A percentile compares a stretch with the other conserved stretches of the same genome.
These are phyloP conservation scores for Cremastobaeus sp. DNA, from an alignment of 2,888 invertebrate genomes.

Conservation along the genomic window DNA sequence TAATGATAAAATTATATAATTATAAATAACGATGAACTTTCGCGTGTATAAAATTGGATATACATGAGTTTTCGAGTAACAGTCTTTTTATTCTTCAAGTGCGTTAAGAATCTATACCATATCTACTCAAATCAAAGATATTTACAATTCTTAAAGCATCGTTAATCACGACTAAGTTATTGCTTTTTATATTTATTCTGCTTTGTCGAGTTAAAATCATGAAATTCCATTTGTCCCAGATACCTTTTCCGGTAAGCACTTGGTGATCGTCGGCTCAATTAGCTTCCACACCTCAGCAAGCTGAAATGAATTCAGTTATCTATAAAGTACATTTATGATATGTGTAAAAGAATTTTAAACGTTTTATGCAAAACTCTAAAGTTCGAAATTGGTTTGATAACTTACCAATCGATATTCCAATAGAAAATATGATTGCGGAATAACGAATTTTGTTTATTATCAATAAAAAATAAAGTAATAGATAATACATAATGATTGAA, in stretches of 20 bases:
- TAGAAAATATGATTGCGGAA: not conserved
- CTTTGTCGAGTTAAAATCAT: constrained; percentile 64
- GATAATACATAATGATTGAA: not conserved
- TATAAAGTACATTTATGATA: not conserved
- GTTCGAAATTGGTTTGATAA: not conserved
- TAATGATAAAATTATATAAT: constrained; percentile 27
- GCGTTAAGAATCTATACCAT: constrained; percentile 12
- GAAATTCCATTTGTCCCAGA: constrained; percentile 68
- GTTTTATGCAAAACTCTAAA: not conserved
- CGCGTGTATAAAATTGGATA: constrained; percentile 2
- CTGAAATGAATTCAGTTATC: constrained; percentile 72
- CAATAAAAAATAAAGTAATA: not conserved
- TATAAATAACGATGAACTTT: constrained; percentile 24
- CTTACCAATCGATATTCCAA: constrained; percentile 20
- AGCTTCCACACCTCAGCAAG: constrained; percentile 81
- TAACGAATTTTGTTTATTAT: not conserved
- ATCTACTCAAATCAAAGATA: constrained; percentile 30
- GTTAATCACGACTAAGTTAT: too few relatives aligned
- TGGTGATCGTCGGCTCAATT: constrained; percentile 79
- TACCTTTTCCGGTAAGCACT: constrained; percentile 79
- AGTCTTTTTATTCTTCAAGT: constrained; percentile 38
- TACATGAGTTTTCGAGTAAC: constrained; percentile 28
- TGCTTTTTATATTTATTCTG: too few relatives aligned
- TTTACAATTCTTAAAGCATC: constrained; percentile 32
- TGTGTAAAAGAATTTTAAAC: too few relatives aligned